Evolutionary conservation across 2,113 vertebrate genomes (phyloP).

Genomic region (Hypomesus transpacificus): DNA sequence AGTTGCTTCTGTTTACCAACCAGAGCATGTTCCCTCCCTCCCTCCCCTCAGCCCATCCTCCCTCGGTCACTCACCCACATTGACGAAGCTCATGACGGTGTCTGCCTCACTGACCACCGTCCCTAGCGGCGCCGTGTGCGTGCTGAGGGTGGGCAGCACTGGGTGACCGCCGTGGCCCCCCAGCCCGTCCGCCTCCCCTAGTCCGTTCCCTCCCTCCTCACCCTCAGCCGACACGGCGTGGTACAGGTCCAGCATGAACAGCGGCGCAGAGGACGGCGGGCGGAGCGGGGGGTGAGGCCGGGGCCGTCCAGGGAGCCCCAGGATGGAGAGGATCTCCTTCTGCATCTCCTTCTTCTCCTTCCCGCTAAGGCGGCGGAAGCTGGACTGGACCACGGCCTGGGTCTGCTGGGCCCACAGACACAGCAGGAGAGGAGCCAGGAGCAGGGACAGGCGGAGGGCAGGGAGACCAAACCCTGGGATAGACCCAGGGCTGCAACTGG

Average conservation of each 20-base stretch:
- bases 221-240: slow-evolving; percentile 80
- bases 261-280: slow-evolving; percentile 83
- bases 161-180: slow-evolving; percentile 51
- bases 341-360: slow-evolving; percentile 89
- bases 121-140: slow-evolving; percentile 73
- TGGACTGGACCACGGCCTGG: slow-evolving; percentile 73
- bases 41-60: not conserved
- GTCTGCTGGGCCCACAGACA: slow-evolving; percentile 67
- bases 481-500: slow-evolving; percentile 5
- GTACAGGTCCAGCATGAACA: slow-evolving; percentile 95
- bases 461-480: not conserved
- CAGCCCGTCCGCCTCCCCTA: slow-evolving; percentile 32
- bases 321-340: slow-evolving; percentile 85
- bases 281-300: slow-evolving; percentile 71
- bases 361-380: slow-evolving; percentile 79
- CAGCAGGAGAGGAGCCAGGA: slow-evolving; percentile 52
- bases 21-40: not conserved
- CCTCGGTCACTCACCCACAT: slow-evolving; percentile 80
- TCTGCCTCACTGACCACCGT: slow-evolving; percentile 83
- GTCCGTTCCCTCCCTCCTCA: slow-evolving; percentile 61
- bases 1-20: not conserved
- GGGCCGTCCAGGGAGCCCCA: slow-evolving; percentile 80
- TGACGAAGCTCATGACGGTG: slow-evolving; percentile 96
- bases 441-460: slow-evolving; percentile 35
- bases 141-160: slow-evolving; percentile 76